Conservation (phyloP, 2,113 vertebrate genomes). For the Pterocles orientalis region DNA sequence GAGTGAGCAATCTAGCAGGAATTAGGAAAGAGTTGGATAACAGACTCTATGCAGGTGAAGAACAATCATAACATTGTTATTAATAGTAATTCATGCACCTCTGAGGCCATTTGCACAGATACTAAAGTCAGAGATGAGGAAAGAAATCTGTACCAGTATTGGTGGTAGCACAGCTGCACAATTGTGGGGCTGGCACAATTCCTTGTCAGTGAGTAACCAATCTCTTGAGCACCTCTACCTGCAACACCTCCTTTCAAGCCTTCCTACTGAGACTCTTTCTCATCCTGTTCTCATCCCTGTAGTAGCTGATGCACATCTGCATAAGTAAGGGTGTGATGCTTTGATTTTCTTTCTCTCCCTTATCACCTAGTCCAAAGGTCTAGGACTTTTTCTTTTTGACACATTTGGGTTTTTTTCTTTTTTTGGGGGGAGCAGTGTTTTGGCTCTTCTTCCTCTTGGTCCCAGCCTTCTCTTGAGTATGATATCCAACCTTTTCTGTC, state of each 20-base stretch:
- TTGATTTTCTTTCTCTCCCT: neutral
- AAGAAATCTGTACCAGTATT: neutral
- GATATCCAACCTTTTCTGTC: neutral
- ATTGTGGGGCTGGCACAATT: slow-evolving; percentile 22
- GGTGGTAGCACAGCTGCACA: neutral
- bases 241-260: neutral
- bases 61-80: neutral
- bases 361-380: neutral
- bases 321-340: neutral
- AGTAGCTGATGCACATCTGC: neutral
- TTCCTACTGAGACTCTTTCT: neutral
- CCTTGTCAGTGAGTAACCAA: neutral
- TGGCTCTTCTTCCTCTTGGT: neutral
- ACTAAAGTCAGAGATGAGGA: slow-evolving; percentile 38
- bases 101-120: slow-evolving; percentile 23
- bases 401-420: neutral
- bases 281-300: neutral
- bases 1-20: slow-evolving; percentile 38
- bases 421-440: neutral
- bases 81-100: slow-evolving; percentile 46
- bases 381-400: neutral
- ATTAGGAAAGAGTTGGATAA: slow-evolving; percentile 50
- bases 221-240: neutral
- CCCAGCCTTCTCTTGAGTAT: neutral
- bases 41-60: slow-evolving; percentile 26